Percentiles rank a stretch among this genome's conserved stretches.
Evolutionary conservation across 2,797 vertebrate species (phyloP).

Genomic region (Xenentodon cancila): DNA sequence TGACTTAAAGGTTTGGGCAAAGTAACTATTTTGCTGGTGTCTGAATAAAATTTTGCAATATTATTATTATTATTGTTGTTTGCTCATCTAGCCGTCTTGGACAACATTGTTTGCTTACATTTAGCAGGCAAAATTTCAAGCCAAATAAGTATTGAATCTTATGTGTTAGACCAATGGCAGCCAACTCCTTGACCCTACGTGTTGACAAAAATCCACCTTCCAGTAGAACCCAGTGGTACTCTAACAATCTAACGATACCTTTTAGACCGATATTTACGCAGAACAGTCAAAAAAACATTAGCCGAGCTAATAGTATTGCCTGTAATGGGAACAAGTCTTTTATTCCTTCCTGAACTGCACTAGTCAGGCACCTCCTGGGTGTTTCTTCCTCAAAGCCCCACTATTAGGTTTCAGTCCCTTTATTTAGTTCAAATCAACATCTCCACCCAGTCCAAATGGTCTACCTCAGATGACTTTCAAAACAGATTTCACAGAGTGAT

Average conservation of each 20-base stretch:
- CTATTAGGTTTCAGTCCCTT: constrained; percentile 71
- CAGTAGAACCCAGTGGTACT: constrained; percentile 34
- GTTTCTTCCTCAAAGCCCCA: constrained; percentile 60
- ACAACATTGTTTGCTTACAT: background rate
- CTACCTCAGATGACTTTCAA: constrained; percentile 78
- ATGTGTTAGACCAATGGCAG: constrained; percentile 5
- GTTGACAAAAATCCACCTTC: constrained; percentile 38
- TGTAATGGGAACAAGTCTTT: constrained; percentile 60
- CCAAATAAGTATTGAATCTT: background rate
- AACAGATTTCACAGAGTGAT: constrained; percentile 80
- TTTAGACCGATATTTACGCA: constrained; percentile 48
- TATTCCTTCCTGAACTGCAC: constrained; percentile 62
- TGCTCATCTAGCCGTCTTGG: background rate
- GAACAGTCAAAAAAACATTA: constrained; percentile 51
- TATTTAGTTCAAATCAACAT: constrained; percentile 78
- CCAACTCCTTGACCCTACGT: constrained; percentile 9
- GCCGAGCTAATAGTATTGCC: constrained; percentile 50
- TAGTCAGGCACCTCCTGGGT: constrained; percentile 58
- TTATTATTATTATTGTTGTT: background rate
- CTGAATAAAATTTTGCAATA: no score
- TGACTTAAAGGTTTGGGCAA: no score
- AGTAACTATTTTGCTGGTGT: no score
- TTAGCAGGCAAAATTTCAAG: no score
- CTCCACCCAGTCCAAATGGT: constrained; percentile 73
- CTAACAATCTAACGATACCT: constrained; percentile 18